Percentiles rank a stretch among this genome's conserved stretches.
Conservation (phyloP, 2,888 invertebrate genomes). For the Argyresthia goedartella region DNA sequence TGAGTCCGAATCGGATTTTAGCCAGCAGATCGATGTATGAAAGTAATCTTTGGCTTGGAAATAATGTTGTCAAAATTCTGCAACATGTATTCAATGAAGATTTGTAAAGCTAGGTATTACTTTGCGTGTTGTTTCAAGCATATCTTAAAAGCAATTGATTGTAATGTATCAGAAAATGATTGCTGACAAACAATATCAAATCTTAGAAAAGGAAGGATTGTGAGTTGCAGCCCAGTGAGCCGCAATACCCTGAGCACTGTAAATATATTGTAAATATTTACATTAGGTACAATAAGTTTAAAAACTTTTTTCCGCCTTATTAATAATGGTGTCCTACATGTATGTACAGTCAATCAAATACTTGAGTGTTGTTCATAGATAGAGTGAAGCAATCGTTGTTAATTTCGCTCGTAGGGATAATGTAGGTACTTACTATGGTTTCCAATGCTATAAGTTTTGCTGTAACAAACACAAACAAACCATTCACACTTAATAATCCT, state of each 20-base stretch:
- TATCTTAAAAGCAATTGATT: constrained; percentile 46
- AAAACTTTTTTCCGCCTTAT: constrained; percentile 54
- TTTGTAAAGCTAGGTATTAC: not conserved
- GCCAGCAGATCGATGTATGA: too few relatives aligned
- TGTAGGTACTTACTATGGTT: constrained; percentile 33
- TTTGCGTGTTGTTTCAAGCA: constrained; percentile 30
- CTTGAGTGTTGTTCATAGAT: constrained; percentile 19
- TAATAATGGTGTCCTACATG: constrained; percentile 26
- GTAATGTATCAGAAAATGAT: constrained; percentile 6
- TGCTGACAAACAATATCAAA: not conserved
- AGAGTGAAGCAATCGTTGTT: constrained; percentile 10
- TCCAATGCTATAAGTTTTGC: constrained; percentile 50
- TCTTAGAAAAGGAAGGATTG: constrained; percentile 35
- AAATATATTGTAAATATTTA: constrained; percentile 44
- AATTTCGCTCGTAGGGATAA: constrained; percentile 1
- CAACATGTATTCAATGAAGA: too few relatives aligned
- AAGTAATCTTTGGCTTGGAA: too few relatives aligned
- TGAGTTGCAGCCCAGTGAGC: constrained; percentile 34
- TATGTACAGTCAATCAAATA: not conserved
- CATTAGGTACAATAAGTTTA: constrained; percentile 14
- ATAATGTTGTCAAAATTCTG: too few relatives aligned
- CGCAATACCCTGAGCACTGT: constrained; percentile 61
- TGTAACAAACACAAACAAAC: constrained; percentile 27
- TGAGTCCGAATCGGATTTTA: too few relatives aligned
- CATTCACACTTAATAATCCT: too few relatives aligned